Evolutionary conservation across 2,113 vertebrate species (phyloP), one percentile per base, ranked within the genome.

Genomic region (Hucho hucho): DNA sequence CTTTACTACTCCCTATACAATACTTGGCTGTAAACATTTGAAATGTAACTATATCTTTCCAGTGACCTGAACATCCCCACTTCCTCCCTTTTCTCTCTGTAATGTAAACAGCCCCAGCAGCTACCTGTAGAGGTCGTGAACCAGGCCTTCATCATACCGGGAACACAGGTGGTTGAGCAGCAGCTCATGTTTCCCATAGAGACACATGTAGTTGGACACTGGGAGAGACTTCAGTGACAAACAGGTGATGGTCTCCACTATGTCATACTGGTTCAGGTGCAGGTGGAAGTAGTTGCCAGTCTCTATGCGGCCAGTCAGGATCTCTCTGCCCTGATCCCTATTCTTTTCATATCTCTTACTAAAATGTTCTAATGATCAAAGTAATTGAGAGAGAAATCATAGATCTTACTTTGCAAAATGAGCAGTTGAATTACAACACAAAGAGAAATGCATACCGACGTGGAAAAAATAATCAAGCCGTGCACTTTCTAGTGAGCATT

Each of bases 241-340:
- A 76, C 98, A 99, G 1, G 95, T 99, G 89, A 99, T 88, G 20
- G 88, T 81, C 64, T 96, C 95, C 78, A 99, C 94, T 86, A 86
- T 75, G 22, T 76, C 86, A 1, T 93, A 87, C 29, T 79, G 72
- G 88, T 91, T 93, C 53, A 97, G 86, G 14, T 93, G 91, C 37
- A 99, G 53, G 29, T 87, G 86, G 91, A 98, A 98, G 89, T 98
- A 98, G 87, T 95, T 91, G 7, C 98, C 96, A 0, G 74, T 75
- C 70, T 88, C 77, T 0, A 83, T 88, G 0, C 77, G 83, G 0
- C 97, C 97, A 0, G 96, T 98, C 68, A 93, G 64, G 0, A 99
- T 80, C 69, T 92, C 88, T 3, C 69, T 67, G 0, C 93, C 94
- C 96, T 98, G 9, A 43, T 43, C 53, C 6, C 4, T 6, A 20